These are phyloP conservation scores for Fukomys damarensis DNA, from an alignment of 2,113 vertebrate species.

Conservation along the genomic window DNA sequence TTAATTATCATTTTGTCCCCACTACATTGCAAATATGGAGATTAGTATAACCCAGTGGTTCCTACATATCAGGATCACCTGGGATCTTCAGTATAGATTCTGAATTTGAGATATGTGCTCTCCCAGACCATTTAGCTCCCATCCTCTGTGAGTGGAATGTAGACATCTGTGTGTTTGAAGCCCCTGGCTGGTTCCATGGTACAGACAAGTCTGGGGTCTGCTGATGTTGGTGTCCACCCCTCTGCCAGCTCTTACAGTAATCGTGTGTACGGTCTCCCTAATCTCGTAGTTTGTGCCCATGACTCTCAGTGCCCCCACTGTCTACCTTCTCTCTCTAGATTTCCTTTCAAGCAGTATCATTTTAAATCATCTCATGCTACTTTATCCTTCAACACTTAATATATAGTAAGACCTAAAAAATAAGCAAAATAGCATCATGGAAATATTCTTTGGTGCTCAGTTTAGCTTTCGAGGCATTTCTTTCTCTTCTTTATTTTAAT, in stretches of 20 bases:
- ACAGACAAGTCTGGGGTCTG: background rate
- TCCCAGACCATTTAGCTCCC: background rate
- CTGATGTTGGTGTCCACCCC: fast-evolving
- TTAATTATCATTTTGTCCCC: background rate
- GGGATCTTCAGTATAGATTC: background rate
- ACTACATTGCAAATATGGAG: background rate
- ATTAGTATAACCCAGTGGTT: background rate
- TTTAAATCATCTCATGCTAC: background rate
- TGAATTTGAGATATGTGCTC: fast-evolving
- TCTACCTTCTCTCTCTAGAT: background rate
- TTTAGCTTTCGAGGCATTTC: background rate
- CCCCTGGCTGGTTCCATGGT: background rate
- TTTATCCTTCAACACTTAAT: background rate
- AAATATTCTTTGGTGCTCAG: background rate
- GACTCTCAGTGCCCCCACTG: too few species aligned
- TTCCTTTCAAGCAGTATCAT: background rate
- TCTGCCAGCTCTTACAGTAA: too few species aligned
- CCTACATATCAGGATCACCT: background rate
- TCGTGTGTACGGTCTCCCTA: background rate
- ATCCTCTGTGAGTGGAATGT: background rate
- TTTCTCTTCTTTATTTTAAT: slow-evolving; percentile 17
- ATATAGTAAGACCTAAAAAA: background rate
- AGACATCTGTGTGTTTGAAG: background rate
- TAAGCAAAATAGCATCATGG: background rate
- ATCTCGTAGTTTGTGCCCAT: background rate